A percentile compares a stretch with the other conserved stretches of the same genome.
phyloP scores from a whole-genome alignment of 2,797 vertebrate genomes.

The Onychomys leucogaster region DNA sequence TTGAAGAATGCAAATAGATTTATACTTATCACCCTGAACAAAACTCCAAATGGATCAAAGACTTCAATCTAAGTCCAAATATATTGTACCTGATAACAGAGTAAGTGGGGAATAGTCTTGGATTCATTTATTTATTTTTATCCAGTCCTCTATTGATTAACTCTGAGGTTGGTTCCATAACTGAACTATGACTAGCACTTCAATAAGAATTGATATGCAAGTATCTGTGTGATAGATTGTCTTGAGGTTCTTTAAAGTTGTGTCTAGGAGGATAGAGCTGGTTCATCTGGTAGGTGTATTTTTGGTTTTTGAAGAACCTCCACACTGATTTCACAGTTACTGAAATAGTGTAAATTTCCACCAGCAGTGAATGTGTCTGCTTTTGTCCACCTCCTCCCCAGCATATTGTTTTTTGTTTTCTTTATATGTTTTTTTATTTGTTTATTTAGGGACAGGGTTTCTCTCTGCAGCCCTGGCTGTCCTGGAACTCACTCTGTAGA shows the following conservation, averaged over 20 bases:
- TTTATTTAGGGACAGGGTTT: not conserved
- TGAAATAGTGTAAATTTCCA: not conserved
- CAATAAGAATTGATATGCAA: not conserved
- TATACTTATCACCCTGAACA: not conserved
- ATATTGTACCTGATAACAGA: not conserved
- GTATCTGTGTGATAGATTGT: not conserved
- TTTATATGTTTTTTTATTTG: not conserved
- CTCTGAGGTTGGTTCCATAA: not conserved
- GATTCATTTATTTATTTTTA: not conserved
- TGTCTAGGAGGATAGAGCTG: not conserved
- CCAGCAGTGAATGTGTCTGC: not conserved
- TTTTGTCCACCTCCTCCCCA: not conserved
- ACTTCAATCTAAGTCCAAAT: not conserved
- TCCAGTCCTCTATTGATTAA: not conserved
- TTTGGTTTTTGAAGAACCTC: not conserved
- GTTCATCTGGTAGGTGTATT: not conserved
- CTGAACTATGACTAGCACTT: not conserved
- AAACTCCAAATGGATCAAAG: not conserved
- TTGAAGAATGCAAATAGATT: not conserved
- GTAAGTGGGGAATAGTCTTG: not conserved
- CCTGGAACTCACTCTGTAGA: not conserved
- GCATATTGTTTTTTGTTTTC: not conserved
- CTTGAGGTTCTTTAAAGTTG: not conserved
- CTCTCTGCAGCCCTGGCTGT: not conserved
- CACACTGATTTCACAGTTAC: not conserved